These are phyloP conservation scores for Apeira syringaria DNA, from an alignment of 2,888 invertebrate genomes.

Conservation along the genomic window DNA sequence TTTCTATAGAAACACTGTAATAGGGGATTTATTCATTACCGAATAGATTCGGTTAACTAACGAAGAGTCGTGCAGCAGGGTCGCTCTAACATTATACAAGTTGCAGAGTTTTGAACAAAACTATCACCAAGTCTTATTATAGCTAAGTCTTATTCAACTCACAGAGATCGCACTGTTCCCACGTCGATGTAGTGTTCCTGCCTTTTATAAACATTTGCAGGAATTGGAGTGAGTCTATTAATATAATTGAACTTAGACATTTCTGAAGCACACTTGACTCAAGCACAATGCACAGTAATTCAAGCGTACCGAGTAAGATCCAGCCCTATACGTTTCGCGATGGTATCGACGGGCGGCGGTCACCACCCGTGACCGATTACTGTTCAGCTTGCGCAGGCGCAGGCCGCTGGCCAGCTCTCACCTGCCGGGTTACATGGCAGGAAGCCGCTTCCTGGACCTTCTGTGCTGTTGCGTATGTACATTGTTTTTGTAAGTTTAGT, in stretches of 20 bases:
- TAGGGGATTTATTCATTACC: no score
- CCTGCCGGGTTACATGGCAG: conserved; percentile 15
- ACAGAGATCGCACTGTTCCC: conserved; percentile 14
- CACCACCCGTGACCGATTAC: conserved; percentile 39
- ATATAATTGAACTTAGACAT: conserved; percentile 3
- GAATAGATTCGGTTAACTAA: no score
- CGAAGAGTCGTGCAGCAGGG: no score
- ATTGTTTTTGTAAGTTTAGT: neutral
- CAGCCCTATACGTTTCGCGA: conserved; percentile 14
- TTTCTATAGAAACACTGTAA: no score
- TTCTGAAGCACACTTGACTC: neutral
- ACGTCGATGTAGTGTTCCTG: neutral
- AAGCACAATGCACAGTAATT: neutral
- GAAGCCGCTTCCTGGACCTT: conserved; percentile 14
- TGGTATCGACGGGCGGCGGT: conserved; percentile 14
- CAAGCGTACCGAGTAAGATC: neutral
- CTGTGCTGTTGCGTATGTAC: neutral
- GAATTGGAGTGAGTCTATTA: neutral
- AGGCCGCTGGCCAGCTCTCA: conserved; percentile 5
- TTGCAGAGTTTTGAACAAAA: no score
- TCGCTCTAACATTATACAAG: no score
- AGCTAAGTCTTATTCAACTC: no score
- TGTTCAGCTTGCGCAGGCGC: conserved; percentile 16
- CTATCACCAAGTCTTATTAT: no score
- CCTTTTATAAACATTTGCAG: neutral